Conservation (phyloP, 2,113 vertebrate species). For the Pteruthius melanotis region DNA sequence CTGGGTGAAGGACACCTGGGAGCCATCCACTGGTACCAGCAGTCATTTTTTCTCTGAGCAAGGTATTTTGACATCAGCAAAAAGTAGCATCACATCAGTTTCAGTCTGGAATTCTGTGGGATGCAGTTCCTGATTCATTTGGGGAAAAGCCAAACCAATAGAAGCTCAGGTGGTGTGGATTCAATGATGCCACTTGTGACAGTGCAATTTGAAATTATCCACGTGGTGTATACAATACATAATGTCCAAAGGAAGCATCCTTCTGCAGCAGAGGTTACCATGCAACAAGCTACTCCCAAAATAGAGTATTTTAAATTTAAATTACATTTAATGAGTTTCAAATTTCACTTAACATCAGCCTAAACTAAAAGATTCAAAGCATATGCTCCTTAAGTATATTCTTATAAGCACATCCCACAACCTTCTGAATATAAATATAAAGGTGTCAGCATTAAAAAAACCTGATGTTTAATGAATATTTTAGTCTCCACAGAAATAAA, state of each 20-base stretch:
- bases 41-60: not conserved
- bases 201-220: not conserved
- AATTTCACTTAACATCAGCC: not conserved
- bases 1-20: not conserved
- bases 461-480: not conserved
- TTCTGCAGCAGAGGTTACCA: not conserved
- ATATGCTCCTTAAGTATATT: not conserved
- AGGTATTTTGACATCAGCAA: not conserved
- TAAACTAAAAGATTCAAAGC: not conserved
- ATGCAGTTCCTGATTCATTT: not conserved
- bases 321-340: not conserved
- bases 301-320: not conserved
- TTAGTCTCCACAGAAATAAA: not conserved
- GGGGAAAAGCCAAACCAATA: not conserved
- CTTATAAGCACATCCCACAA: not conserved
- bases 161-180: not conserved
- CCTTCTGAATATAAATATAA: not conserved
- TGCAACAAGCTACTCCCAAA: not conserved
- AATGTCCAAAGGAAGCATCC: not conserved
- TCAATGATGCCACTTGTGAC: not conserved
- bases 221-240: not conserved
- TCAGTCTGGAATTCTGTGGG: not conserved
- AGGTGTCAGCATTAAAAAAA: not conserved
- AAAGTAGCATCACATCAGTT: accelerated
- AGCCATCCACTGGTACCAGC: not conserved